These are phyloP conservation scores for Myotis pilosus DNA, from an alignment of 2,797 vertebrate species.

Conservation along the genomic window DNA sequence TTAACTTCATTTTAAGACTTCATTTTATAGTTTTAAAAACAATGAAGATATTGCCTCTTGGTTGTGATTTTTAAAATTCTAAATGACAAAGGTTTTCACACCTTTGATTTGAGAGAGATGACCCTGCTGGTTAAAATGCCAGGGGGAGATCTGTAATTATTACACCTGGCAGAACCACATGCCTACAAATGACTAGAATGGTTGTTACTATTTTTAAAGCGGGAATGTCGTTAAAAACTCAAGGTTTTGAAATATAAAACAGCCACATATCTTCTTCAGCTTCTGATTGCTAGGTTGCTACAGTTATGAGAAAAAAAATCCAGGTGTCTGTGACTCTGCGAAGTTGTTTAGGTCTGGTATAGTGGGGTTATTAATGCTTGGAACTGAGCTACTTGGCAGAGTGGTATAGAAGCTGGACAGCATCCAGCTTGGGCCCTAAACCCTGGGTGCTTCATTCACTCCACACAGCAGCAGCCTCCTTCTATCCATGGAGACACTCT, in stretches of 20 bases:
- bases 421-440: background rate
- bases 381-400: background rate
- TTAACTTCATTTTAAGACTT: conserved; percentile 38
- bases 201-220: conserved; percentile 23
- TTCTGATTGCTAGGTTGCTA: background rate
- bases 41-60: background rate
- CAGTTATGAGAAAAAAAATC: background rate
- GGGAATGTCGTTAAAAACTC: background rate
- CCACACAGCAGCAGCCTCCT: background rate
- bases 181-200: background rate
- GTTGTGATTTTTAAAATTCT: conserved; percentile 17
- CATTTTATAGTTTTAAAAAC: background rate
- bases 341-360: background rate
- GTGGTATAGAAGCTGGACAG: background rate
- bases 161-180: background rate
- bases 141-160: background rate
- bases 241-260: background rate
- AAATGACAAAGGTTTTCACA: background rate
- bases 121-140: background rate
- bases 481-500: background rate
- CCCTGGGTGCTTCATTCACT: background rate
- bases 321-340: conserved; percentile 31
- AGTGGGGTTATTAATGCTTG: background rate
- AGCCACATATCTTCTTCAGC: conserved; percentile 2
- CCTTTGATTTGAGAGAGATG: background rate